Base-by-base conservation (phyloP, 2,113 vertebrate species). In the Calidris pugnax region DNA sequence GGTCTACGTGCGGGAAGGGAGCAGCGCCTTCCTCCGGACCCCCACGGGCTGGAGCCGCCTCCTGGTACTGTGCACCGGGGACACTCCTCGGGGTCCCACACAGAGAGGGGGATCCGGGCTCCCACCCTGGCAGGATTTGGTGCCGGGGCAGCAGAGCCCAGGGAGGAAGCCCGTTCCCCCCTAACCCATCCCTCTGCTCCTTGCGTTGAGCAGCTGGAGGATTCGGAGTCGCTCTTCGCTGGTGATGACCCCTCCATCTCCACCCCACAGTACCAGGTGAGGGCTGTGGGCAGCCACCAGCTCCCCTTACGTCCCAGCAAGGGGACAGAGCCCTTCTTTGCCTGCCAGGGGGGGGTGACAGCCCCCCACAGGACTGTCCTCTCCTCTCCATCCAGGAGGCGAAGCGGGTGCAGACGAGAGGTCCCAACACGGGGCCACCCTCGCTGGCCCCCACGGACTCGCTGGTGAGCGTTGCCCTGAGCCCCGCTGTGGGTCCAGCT, bases 11-110 rank as follows among this genome's bases (percentile, higher is more conserved):
- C 63, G 14, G 47, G 95, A 94, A 43, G 92, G 69, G 43, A 96
- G 43, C 82, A 96, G 79, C 3, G 96, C 95, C 67, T 98, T 98
- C 93, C 83, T 97, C 67, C 94, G 97, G 60, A 97, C 97, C 22
- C 71, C 75, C 50, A 33, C 57, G 0, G 97, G 96, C 76, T 98
- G 97, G 97, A 97, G 96, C 88, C 97, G 96, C 56, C 90, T 97
- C 45, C 82, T 96, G 97, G 97, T 97, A 96, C 22, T 0, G 4
- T 56, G 67, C 26, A 12, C 41, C 1, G 2, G 26, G 69, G 69
- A 20, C 1, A 2, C 16, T 41, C 67, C 73, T 43, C 1, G 4
- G 76, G 76, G 35, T 39, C 21, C 45, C 32, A 50, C 0, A 0
- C 6, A 35, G 59, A 33, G 55, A 12, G 32, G 37, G 23, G 32